These are phyloP conservation scores for Drosophila littoralis DNA, from an alignment of 1,140 invertebrate genomes.

Conservation along the genomic window DNA sequence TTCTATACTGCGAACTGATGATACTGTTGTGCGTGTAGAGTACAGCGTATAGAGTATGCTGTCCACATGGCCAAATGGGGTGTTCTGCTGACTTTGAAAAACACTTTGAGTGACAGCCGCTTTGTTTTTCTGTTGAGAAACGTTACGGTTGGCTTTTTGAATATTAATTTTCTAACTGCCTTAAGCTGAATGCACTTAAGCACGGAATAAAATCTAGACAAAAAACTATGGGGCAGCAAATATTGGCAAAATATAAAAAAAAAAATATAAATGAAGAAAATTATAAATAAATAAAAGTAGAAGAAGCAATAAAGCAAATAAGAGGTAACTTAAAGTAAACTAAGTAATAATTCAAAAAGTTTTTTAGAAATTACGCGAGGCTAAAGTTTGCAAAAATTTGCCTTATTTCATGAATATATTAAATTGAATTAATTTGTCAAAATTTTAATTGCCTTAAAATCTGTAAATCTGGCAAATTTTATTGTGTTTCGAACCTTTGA, in stretches of 20 bases:
- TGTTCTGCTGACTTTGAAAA: conserved; percentile 43
- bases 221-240: background rate
- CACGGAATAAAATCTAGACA: background rate
- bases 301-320: too few species aligned
- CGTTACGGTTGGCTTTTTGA: background rate
- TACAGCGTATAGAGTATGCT: conserved; percentile 14
- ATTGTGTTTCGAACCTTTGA: background rate
- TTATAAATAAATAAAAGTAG: background rate
- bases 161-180: background rate
- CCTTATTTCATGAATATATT: too few species aligned
- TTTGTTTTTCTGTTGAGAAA: conserved; percentile 13
- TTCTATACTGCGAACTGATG: conserved; percentile 26
- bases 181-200: background rate
- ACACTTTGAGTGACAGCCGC: conserved; percentile 40
- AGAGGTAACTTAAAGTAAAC: too few species aligned
- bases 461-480: background rate
- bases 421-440: too few species aligned
- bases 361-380: too few species aligned
- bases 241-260: background rate
- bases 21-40: conserved; percentile 9
- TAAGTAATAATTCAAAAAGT: too few species aligned
- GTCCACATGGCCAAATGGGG: conserved; percentile 27
- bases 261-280: background rate
- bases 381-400: too few species aligned
- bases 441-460: too few species aligned